These are phyloP conservation scores for Mnemiopsis leidyi DNA, from an alignment of 37 sponge, comb jelly and placozoan genomes.

Conservation along the genomic window DNA sequence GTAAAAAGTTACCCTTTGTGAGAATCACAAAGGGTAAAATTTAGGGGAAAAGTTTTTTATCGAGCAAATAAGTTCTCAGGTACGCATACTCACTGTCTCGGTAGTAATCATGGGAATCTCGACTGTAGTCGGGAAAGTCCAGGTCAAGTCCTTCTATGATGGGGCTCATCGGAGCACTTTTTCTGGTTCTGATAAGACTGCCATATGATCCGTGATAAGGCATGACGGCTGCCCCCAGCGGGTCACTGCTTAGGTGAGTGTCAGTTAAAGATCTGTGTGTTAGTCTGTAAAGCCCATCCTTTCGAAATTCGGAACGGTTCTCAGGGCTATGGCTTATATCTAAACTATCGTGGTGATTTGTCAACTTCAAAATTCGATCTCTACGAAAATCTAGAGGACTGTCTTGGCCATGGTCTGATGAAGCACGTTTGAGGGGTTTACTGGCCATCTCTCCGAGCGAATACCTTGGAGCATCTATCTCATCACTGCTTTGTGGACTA, in stretches of 20 bases:
- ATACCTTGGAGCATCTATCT: no score
- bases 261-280: neutral
- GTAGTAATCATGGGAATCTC: no score
- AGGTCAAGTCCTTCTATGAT: neutral
- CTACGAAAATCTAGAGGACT: neutral
- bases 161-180: neutral
- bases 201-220: neutral
- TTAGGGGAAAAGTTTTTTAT: no score
- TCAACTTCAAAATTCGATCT: neutral
- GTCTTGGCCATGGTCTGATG: neutral
- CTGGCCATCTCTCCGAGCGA: no score
- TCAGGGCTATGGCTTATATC: neutral
- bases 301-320: neutral
- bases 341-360: neutral
- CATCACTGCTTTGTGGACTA: no score
- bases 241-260: neutral
- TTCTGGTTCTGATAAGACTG: neutral
- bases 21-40: no score
- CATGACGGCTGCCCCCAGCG: neutral
- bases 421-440: no score
- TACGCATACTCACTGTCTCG: no score
- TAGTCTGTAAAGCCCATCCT: neutral
- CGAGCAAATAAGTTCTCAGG: no score
- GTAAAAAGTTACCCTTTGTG: no score
- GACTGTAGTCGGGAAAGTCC: neutral